phyloP scores from a whole-genome alignment of 2,888 invertebrate genomes.

The Antheraea assamensis region DNA sequence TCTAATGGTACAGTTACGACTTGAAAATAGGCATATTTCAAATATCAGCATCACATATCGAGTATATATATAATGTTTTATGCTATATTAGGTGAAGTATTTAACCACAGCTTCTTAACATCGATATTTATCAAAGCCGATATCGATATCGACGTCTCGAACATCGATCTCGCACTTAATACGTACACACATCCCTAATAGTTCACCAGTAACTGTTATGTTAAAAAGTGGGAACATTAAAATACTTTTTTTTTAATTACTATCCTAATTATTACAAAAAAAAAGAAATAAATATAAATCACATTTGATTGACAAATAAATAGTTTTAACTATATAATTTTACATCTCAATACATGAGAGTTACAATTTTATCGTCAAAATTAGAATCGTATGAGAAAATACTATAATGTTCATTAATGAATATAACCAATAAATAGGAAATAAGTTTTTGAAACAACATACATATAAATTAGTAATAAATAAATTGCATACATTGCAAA shows the following conservation, averaged over 20 bases:
- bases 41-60: no score
- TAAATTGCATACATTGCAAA: no score
- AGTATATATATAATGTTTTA: no score
- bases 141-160: not conserved
- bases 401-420: not conserved
- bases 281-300: not conserved
- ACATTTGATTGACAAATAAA: not conserved
- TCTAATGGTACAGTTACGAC: no score
- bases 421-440: not conserved
- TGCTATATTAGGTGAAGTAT: no score
- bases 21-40: no score
- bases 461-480: no score
- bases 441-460: not conserved
- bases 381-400: not conserved
- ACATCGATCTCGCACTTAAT: not conserved
- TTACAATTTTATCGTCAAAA: not conserved
- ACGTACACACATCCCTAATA: not conserved
- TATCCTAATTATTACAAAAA: not conserved
- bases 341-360: not conserved
- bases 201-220: not conserved
- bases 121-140: not conserved
- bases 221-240: slow-evolving; percentile 1
- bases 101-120: not conserved
- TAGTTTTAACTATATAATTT: not conserved
- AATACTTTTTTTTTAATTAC: not conserved